phyloP scores from a whole-genome alignment of 2,113 vertebrate genomes.

The Chlamydotis undulata region DNA sequence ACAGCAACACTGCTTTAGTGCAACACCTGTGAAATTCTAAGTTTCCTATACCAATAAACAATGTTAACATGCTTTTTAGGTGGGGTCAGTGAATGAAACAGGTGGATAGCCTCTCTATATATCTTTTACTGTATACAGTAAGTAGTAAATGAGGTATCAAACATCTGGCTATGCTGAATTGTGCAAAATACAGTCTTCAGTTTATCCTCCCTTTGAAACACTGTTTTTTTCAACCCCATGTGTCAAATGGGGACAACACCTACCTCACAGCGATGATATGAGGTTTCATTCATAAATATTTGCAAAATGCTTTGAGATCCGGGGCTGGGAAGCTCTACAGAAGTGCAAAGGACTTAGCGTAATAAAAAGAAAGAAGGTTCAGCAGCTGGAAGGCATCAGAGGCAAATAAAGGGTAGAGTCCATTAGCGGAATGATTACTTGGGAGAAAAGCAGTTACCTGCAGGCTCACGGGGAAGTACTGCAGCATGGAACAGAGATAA shows the following conservation, averaged over 20 bases:
- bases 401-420: conserved; percentile 21
- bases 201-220: neutral
- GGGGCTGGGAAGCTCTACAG: neutral
- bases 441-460: conserved; percentile 81
- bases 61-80: neutral
- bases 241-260: neutral
- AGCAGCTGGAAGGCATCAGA: neutral
- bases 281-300: conserved; percentile 2
- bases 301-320: conserved; percentile 33
- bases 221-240: neutral
- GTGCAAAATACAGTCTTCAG: neutral
- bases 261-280: neutral
- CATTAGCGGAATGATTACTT: conserved; percentile 18
- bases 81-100: neutral
- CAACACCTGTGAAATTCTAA: neutral
- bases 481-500: conserved; percentile 74
- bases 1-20: neutral
- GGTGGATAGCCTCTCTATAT: neutral
- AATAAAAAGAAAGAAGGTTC: conserved; percentile 1
- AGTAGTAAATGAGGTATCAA: neutral
- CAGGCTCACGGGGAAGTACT: conserved; percentile 86
- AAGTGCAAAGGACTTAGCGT: conserved; percentile 20
- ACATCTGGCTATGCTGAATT: neutral
- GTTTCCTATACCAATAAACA: neutral
- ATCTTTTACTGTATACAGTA: neutral